Evolutionary conservation across 2,888 invertebrate genomes (phyloP).

Genomic region (Emmelina monodactyla): DNA sequence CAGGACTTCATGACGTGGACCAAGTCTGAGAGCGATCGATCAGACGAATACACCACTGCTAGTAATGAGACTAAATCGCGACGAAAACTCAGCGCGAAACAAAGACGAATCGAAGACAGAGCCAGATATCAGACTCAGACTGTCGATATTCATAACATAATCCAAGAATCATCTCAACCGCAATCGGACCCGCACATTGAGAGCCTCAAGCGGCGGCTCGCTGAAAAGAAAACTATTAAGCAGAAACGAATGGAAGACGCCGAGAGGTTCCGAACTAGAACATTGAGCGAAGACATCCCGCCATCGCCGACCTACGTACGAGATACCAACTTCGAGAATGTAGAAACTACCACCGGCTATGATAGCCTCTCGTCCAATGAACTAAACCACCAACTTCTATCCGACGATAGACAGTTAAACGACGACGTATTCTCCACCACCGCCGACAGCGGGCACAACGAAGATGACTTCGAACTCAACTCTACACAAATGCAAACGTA

Average conservation of each 20-base stretch:
- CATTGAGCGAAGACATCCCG: constrained; percentile 64
- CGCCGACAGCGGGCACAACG: constrained; percentile 73
- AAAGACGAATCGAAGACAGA: constrained; percentile 71
- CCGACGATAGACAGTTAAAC: constrained; percentile 31
- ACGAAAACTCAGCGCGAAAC: constrained; percentile 68
- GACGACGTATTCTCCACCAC: constrained; percentile 38
- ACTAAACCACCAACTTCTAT: constrained; percentile 37
- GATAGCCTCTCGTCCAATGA: constrained; percentile 57
- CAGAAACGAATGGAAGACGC: constrained; percentile 71
- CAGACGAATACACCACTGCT: constrained; percentile 42
- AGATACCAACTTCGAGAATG: constrained; percentile 51
- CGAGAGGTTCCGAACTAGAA: constrained; percentile 78
- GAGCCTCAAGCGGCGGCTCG: constrained; percentile 40
- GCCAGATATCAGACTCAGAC: constrained; percentile 76
- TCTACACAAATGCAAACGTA: constrained; percentile 68
- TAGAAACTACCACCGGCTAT: constrained; percentile 57
- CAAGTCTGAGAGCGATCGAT: constrained; percentile 47
- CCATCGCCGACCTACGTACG: constrained; percentile 59
- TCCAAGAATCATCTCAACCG: constrained; percentile 22
- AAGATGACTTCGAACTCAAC: constrained; percentile 73
- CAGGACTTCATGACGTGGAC: constrained; percentile 54
- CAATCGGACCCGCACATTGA: constrained; percentile 41
- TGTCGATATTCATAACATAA: constrained; percentile 40
- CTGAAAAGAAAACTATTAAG: constrained; percentile 57
- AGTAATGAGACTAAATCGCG: constrained; percentile 35